These are phyloP conservation scores for Pristionchus mayeri DNA, from an alignment of 2,888 invertebrate species.

Conservation along the genomic window DNA sequence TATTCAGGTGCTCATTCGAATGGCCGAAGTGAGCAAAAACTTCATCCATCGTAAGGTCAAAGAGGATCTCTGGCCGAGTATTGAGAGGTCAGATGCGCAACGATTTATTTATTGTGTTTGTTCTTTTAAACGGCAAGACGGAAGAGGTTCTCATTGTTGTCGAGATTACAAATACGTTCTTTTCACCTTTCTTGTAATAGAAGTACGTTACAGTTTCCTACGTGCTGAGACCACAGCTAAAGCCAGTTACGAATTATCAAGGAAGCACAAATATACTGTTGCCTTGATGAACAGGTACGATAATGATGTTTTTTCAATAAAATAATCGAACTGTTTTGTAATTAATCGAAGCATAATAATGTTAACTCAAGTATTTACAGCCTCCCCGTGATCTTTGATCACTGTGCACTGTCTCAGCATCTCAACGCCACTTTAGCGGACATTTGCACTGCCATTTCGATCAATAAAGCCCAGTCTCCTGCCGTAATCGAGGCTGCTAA, in stretches of 20 bases:
- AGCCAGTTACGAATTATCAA: not conserved
- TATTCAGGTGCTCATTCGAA: constrained; percentile 57
- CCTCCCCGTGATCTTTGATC: not conserved
- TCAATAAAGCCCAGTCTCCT: not conserved
- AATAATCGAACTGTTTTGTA: not conserved
- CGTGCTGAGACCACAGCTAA: not conserved
- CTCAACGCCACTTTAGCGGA: not conserved
- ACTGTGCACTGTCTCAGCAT: not conserved
- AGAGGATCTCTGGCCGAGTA: constrained; percentile 62
- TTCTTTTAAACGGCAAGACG: too few species aligned
- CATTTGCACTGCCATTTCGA: constrained; percentile 12
- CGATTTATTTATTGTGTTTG: too few species aligned
- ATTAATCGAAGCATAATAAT: not conserved
- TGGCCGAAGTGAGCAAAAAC: constrained; percentile 60
- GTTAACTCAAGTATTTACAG: not conserved
- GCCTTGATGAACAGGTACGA: constrained; percentile 17
- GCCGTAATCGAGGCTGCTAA: constrained; percentile 39
- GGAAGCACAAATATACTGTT: constrained; percentile 28
- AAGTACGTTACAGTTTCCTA: not conserved
- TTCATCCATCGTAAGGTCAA: constrained; percentile 66
- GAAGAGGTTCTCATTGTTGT: too few species aligned
- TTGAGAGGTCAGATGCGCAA: constrained; percentile 35
- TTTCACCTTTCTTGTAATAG: not conserved
- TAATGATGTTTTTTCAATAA: not conserved
- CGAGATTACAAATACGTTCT: too few species aligned